Base-by-base conservation (phyloP, 2,113 vertebrate genomes). In the Panthera uncia region DNA sequence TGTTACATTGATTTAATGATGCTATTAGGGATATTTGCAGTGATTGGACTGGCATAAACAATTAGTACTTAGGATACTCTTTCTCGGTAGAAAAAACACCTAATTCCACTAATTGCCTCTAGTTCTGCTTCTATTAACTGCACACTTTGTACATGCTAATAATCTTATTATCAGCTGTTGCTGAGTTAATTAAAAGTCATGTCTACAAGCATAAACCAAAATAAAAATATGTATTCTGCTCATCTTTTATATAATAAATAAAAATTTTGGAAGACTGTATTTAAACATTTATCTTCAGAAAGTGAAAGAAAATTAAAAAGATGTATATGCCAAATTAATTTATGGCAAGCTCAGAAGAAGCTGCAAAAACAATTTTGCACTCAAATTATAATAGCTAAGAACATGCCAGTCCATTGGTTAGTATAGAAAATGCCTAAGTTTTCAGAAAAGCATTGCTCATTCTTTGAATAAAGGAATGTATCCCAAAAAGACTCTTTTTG, bases 31-130 rank as follows among this genome's bases (percentile, higher is more conserved):
- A 97, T 98, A 97, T 93, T 89, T 98, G 61, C 89, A 97, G 50
- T 97, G 92, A 98, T 91, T 96, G 78, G 76, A 86, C 33, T 68
- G 85, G 90, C 97, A 98, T 97, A 97, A 96, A 94, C 81, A 99
- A 98, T 98, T 98, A 98, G 18, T 80, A 93, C 96, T 97, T 97
- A 91, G 71, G 65, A 98, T 98, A 98, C 63, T 94, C 29, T 92
- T 98, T 98, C 91, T 97, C 0, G 0, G 25, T 96, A 98, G 85
- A 96, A 98, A 98, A 98, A 97, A 13, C 68, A 91, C 79, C 88
- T 95, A 98, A 98, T 98, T 98, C 74, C 52, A 97, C 94, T 98
- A 98, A 99, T 98, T 99, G 86, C 38, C 55, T 98, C 92, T 98
- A 97, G 97, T 98, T 98, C 88, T 97, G 80, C 96, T 97, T 98